Conservation (phyloP, 2,797 vertebrate genomes). For the Sardinella longiceps region DNA sequence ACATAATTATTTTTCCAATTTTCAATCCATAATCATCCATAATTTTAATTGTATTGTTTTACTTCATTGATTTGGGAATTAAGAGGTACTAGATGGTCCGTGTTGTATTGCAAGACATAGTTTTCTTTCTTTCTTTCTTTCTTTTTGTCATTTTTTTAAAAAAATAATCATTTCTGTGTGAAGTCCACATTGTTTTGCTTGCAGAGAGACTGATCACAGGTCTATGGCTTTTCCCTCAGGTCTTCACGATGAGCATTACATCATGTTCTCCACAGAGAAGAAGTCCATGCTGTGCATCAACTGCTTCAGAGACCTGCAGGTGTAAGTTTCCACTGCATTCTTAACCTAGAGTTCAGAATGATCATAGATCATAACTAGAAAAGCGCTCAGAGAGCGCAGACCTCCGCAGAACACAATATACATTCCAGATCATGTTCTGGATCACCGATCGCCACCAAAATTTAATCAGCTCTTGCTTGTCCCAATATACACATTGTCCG, state of each 20-base stretch:
- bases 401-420: no score
- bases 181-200: not conserved
- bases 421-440: no score
- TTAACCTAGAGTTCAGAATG: no score
- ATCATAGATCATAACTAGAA: no score
- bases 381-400: no score
- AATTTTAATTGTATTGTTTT: not conserved
- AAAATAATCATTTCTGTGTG: not conserved
- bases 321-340: slow-evolving; percentile 74
- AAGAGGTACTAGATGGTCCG: not conserved
- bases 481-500: no score
- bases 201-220: not conserved
- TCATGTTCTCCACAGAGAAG: slow-evolving; percentile 94
- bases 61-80: not conserved
- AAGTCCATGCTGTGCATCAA: slow-evolving; percentile 96
- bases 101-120: not conserved
- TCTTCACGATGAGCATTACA: slow-evolving; percentile 89
- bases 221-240: slow-evolving; percentile 67
- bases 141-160: no score
- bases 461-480: no score
- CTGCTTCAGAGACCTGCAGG: slow-evolving; percentile 96
- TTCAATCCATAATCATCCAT: not conserved
- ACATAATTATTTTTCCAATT: not conserved
- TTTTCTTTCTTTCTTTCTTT: no score
- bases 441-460: no score